Base-by-base conservation (phyloP, 30 jellyfish, hydroid and myxozoan species). In the Aurelia sp. region DNA sequence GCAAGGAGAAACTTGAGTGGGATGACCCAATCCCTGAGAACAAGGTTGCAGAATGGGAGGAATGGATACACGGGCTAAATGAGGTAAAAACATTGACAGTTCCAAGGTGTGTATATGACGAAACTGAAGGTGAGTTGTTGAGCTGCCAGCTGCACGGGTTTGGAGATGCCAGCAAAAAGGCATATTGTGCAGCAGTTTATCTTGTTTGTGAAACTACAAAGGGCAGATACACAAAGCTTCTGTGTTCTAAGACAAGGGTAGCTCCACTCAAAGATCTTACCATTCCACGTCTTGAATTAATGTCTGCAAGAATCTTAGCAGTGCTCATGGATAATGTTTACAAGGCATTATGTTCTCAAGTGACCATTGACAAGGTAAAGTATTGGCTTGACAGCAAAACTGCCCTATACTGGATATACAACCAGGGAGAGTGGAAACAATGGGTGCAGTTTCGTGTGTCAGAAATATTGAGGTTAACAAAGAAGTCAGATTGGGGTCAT, bases 201-300 rank as follows among this genome's bases (percentile, higher is more conserved):
- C 74, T 74, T 52, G 74, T 50, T 18, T 71, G 69, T 18, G 71
- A 71, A 71, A 71, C 82, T 35, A n/a, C 82, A 13, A 67, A 67
- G 51, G 78, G 78, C 78, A 67, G 78, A 9, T 67, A 67, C 15
- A 67, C 78, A 7, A 67, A 67, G 67, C 78, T 67, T 67, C 78
- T 67, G 78, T 67, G 78, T 9, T 67, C 78, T 17, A 67, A 17
- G 44, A 60, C 50, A 50, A 74, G 55, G 40, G 68, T 21, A 55
- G 78, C 52, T 7, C 52, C 33, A 17, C 52, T 65, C 21, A 86
- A 76, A 31, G 23, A 16, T 22, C 31, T 86, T 13, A 15, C 76
- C 60, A 78, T 66, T n/a, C 94, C 94, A 15, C 35, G 86, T 18
- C 53, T 86, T 19, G 94, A 86, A 78, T 65, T 86, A 53, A 61